These are phyloP conservation scores for Lacerta bilineata DNA, from an alignment of 2,797 vertebrate genomes.

Conservation along the genomic window DNA sequence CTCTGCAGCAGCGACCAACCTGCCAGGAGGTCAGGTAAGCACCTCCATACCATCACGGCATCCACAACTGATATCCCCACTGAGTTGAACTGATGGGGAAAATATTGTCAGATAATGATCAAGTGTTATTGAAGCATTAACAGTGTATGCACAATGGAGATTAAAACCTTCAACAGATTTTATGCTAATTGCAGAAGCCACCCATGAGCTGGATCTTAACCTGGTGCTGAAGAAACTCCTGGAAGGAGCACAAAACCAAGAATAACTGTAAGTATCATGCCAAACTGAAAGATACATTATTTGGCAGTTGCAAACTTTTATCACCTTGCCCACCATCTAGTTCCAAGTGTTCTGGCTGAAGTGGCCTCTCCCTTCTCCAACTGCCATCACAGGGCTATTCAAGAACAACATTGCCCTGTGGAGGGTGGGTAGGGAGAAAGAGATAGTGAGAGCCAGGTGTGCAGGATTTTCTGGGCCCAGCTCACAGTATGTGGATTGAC, in stretches of 20 bases:
- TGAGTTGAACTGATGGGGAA: neutral
- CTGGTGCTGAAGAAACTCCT: neutral
- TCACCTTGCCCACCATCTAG: too few relatives aligned
- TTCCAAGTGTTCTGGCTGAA: neutral
- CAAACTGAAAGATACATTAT: constrained; percentile 12
- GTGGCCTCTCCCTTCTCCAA: too few relatives aligned
- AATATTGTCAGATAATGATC: neutral
- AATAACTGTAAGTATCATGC: constrained; percentile 5
- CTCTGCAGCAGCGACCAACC: too few relatives aligned
- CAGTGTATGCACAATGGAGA: neutral
- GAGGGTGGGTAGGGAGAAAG: too few relatives aligned
- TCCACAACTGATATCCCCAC: too few relatives aligned
- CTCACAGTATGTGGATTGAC: too few relatives aligned
- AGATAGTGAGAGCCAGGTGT: too few relatives aligned
- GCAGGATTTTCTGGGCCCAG: too few relatives aligned
- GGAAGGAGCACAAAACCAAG: neutral
- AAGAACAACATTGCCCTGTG: too few relatives aligned
- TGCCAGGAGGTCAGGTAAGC: too few relatives aligned
- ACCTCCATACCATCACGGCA: too few relatives aligned
- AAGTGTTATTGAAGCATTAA: neutral
- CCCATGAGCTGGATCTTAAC: neutral
- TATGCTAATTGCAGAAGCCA: neutral
- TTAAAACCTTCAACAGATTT: neutral
- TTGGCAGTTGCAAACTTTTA: neutral
- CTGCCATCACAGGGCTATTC: too few relatives aligned